phyloP scores from a whole-genome alignment of 2,888 invertebrate genomes.

The Acronicta aceris region DNA sequence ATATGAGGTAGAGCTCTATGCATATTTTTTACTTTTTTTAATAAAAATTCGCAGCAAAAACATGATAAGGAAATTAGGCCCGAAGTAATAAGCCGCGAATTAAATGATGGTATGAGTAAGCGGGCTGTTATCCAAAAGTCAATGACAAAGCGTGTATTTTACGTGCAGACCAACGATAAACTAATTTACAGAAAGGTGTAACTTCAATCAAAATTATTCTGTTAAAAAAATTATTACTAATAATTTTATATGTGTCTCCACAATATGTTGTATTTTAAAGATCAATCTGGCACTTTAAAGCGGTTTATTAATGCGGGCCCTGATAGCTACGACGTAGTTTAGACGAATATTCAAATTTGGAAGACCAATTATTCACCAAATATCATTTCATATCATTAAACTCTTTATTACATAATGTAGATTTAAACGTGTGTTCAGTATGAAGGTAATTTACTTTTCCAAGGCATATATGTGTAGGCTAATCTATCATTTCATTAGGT shows the following conservation, averaged over 20 bases:
- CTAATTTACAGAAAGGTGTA: too few species aligned
- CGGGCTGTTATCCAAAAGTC: too few species aligned
- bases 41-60: not conserved
- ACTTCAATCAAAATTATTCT: too few species aligned
- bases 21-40: not conserved
- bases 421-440: constrained; percentile 11
- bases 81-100: constrained; percentile 2
- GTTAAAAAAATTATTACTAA: too few species aligned
- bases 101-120: too few species aligned
- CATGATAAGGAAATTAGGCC: not conserved
- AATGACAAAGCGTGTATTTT: too few species aligned
- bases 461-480: constrained; percentile 47
- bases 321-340: constrained; percentile 29
- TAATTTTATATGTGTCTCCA: too few species aligned
- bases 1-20: constrained; percentile 5
- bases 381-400: not conserved
- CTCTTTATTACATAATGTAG: too few species aligned
- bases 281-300: too few species aligned
- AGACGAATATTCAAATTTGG: constrained; percentile 53
- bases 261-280: too few species aligned
- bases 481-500: constrained; percentile 33
- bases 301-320: constrained; percentile 12
- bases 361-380: constrained; percentile 58
- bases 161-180: too few species aligned
- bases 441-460: constrained; percentile 22